phyloP scores from a whole-genome alignment of 2,113 vertebrate species.

The Salvelinus fontinalis region DNA sequence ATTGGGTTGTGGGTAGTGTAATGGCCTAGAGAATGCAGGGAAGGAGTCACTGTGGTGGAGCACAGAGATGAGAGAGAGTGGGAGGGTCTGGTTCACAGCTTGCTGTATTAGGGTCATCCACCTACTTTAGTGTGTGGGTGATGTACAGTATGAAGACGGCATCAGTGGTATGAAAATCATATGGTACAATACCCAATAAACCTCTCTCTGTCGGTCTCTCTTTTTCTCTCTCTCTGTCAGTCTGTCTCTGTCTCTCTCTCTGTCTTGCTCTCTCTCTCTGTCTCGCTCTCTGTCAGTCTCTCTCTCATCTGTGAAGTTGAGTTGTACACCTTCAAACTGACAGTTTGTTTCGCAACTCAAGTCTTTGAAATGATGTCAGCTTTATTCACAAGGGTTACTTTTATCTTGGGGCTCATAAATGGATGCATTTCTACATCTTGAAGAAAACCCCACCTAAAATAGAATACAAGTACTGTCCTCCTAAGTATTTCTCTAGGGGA shows the following conservation, averaged over 20 bases:
- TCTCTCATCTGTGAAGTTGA: background rate
- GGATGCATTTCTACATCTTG: conserved; percentile 57
- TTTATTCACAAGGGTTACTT: conserved; percentile 43
- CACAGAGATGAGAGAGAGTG: conserved; percentile 11
- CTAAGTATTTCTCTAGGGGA: conserved; percentile 60
- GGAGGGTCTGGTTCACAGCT: background rate
- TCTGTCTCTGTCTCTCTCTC: background rate
- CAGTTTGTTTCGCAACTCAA: conserved; percentile 6
- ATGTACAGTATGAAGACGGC: too few relatives aligned
- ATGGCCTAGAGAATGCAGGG: background rate
- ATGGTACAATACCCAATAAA: conserved; percentile 1
- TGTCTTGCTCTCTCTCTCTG: too few relatives aligned
- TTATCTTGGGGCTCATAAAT: conserved; percentile 48
- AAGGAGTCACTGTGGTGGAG: conserved; percentile 40
- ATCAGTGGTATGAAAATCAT: background rate
- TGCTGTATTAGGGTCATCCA: background rate
- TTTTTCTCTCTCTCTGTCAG: too few relatives aligned
- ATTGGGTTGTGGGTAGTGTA: conserved; percentile 13
- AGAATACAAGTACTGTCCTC: conserved; percentile 60
- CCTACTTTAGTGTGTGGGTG: too few relatives aligned
- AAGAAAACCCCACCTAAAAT: conserved; percentile 57
- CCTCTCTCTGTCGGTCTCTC: background rate
- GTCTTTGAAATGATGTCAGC: conserved; percentile 32
- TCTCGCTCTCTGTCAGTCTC: too few relatives aligned
- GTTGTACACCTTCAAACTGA: background rate